A percentile compares a stretch with the other conserved stretches of the same genome.
phyloP scores from a whole-genome alignment of 2,888 invertebrate genomes.

The Sinodicranocentrus sp. region DNA sequence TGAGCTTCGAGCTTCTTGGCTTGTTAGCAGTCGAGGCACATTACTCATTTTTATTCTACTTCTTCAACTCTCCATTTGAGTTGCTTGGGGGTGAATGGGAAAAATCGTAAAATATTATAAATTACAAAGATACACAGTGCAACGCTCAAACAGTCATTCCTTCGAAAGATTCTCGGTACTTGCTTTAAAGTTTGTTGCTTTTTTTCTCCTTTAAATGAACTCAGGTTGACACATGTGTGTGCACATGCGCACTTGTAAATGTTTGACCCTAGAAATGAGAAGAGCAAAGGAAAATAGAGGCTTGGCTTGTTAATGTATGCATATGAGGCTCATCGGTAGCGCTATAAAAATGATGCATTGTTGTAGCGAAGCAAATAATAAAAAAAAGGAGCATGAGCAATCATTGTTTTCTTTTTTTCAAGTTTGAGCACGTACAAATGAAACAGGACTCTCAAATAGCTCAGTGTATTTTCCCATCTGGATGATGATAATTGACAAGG shows the following conservation, averaged over 20 bases:
- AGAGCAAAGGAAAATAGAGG: conserved; percentile 59
- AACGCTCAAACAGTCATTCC: too few relatives aligned
- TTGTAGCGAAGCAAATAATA: neutral
- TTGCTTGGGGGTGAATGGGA: neutral
- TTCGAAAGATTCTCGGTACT: too few relatives aligned
- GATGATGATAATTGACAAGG: conserved; percentile 49
- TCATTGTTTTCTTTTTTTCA: conserved; percentile 1
- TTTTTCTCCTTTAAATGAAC: neutral
- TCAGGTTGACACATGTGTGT: neutral
- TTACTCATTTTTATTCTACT: conserved; percentile 15
- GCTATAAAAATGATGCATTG: neutral
- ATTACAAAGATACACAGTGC: neutral
- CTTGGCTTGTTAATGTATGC: conserved; percentile 30
- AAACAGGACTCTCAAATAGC: neutral
- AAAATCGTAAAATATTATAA: neutral
- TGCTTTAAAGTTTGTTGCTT: neutral
- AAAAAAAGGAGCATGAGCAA: neutral
- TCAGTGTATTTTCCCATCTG: neutral
- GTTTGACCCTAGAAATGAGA: conserved; percentile 51
- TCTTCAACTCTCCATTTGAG: neutral
- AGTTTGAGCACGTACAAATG: neutral
- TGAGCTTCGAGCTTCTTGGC: neutral
- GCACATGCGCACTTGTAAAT: neutral
- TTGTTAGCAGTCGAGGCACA: conserved; percentile 1
- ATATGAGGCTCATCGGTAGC: neutral